A percentile compares a stretch with the other conserved stretches of the same genome.
These are phyloP conservation scores for Synergus gifuensis DNA, from an alignment of 2,888 invertebrate species.

Conservation along the genomic window DNA sequence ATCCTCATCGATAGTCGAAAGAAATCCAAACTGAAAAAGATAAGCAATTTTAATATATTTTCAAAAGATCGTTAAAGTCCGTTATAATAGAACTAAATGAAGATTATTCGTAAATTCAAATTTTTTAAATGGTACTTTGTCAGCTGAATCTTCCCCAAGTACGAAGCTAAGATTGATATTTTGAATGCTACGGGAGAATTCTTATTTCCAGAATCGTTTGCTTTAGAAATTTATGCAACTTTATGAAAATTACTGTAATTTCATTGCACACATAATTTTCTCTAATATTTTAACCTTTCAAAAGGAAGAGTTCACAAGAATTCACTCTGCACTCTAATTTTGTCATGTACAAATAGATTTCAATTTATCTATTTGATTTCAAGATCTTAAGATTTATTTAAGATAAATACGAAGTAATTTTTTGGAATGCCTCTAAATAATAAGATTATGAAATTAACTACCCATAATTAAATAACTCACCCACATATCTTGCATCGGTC, in stretches of 20 bases:
- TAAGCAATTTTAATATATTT: too few relatives aligned
- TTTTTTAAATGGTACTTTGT: slow-evolving; percentile 37
- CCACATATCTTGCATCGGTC: slow-evolving; percentile 38
- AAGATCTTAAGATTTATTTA: not conserved
- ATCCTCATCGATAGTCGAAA: too few relatives aligned
- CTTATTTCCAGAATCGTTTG: not conserved
- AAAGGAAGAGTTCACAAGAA: not conserved
- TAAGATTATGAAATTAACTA: too few relatives aligned
- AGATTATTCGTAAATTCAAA: slow-evolving; percentile 1
- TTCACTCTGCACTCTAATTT: not conserved
- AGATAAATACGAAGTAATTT: too few relatives aligned
- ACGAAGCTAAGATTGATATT: slow-evolving; percentile 23
- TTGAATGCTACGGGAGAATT: slow-evolving; percentile 13
- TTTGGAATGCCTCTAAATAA: too few relatives aligned
- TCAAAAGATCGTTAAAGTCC: too few relatives aligned
- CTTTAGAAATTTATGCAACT: not conserved
- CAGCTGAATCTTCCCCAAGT: slow-evolving; percentile 16
- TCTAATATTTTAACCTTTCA: not conserved
- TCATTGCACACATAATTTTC: not conserved
- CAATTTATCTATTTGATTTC: not conserved
- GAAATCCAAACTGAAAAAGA: too few relatives aligned
- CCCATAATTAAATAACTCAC: not conserved
- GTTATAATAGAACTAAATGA: too few relatives aligned
- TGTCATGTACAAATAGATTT: not conserved
- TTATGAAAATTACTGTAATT: not conserved